Base-by-base conservation (phyloP, 2,797 vertebrate species). In the Hozukius guyotensis region DNA sequence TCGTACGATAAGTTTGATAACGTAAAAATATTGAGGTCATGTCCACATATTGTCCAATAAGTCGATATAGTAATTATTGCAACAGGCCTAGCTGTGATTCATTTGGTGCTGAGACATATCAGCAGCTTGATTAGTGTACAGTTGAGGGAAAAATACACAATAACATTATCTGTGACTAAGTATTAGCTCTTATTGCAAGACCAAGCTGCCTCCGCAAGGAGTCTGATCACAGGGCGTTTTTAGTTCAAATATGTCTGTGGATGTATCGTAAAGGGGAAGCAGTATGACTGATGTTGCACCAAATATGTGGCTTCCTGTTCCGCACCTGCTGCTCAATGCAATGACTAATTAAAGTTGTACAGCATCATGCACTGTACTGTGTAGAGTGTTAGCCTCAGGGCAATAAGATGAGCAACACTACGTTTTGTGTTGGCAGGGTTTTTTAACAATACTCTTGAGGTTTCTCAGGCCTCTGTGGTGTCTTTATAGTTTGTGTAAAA, bases 251-350 rank as follows among this genome's bases (percentile, higher is more conserved):
- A 16, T 61, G 29, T 68, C 53, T n/a, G 56, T 60, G 11, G 42
- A 46, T 59, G 72, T 78, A 66, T 46, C 52, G 24, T 62, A 2
- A 52, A 67, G 70, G 25, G 82, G 81, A 88, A 84, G 59, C 53
- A n/a, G 65, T 12, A 10, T 81, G 65, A 74, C 49, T 68, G 75
- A 80, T 70, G 32, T 9, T 83, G 78, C 74, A 84, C 61, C 75
- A 87, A 64, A 83, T 63, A 4, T 86, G 73, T 52, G 69, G 79
- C 72, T 92, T 94, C 92, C 93, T 92, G 92, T 89, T 86, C 22
- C 86, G 80, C 71, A 80, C 66, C 59, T 81, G 77, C 2, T 29
- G 11, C 57, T 74, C 34, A 42, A 49, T n/a, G 16, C 14, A 71
- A 7, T 4, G 0, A 12, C 5, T 53, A 38, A 67, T 60, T 70